A percentile compares a stretch with the other conserved stretches of the same genome.
Conservation (phyloP, 1,140 invertebrate genomes). For the Formica exsecta region DNA sequence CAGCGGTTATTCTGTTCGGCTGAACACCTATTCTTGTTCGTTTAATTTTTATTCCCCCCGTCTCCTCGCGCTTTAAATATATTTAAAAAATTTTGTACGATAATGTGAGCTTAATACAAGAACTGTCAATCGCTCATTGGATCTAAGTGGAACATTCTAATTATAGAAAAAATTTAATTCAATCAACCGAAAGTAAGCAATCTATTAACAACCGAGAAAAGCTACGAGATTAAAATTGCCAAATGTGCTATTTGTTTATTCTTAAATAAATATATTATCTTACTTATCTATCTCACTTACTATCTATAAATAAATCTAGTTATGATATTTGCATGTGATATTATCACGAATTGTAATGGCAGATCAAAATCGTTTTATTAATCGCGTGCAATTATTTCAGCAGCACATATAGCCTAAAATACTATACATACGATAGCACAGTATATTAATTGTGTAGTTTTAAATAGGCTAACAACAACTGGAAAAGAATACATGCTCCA, state of each 20-base stretch:
- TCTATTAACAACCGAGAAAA: background rate
- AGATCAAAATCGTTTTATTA: background rate
- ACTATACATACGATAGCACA: background rate
- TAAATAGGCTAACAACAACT: background rate
- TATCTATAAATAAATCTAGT: no score
- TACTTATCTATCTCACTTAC: no score
- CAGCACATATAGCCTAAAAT: background rate
- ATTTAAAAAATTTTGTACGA: no score
- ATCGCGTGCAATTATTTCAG: background rate
- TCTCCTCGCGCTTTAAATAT: no score
- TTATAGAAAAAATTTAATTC: conserved; percentile 2
- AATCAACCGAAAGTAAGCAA: background rate
- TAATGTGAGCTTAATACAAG: background rate
- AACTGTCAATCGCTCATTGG: background rate
- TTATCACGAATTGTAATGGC: no score
- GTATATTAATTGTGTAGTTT: background rate
- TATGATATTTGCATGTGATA: no score
- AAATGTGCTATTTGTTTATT: no score
- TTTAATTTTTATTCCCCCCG: background rate
- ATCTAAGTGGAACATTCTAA: background rate
- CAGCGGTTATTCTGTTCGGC: conserved; percentile 19
- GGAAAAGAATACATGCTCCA: background rate
- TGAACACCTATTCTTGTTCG: conserved; percentile 27
- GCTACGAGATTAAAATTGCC: background rate
- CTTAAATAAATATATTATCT: no score